Conservation (phyloP, 1,140 invertebrate genomes). For the Phthorimaea operculella region DNA sequence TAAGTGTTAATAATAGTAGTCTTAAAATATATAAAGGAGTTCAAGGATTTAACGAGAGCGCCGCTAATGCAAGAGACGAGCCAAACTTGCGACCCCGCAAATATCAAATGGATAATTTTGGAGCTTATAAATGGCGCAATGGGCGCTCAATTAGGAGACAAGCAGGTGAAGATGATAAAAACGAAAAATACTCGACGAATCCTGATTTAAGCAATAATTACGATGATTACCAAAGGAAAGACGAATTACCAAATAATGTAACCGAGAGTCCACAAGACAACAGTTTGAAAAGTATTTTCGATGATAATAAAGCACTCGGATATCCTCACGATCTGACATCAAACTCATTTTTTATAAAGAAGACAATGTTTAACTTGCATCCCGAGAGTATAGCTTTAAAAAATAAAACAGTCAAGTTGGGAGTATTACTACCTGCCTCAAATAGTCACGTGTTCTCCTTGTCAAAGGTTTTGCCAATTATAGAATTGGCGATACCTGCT, state of each 20-base stretch:
- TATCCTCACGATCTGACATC: constrained; percentile 46
- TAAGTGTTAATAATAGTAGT: constrained; percentile 52
- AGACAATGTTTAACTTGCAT: constrained; percentile 51
- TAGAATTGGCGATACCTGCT: constrained; percentile 76
- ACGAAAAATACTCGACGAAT: constrained; percentile 32
- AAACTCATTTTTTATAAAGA: constrained; percentile 49
- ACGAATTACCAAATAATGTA: constrained; percentile 29
- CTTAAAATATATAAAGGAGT: constrained; percentile 28
- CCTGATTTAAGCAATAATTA: constrained; percentile 40
- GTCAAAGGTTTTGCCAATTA: constrained; percentile 77
- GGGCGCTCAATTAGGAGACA: constrained; percentile 26
- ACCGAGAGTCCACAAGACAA: constrained; percentile 18
- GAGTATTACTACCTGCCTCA: constrained; percentile 76
- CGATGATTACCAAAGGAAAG: constrained; percentile 36
- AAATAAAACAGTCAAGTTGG: constrained; percentile 69
- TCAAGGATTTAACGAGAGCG: constrained; percentile 2
- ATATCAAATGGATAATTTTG: constrained; percentile 18
- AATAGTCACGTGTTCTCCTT: constrained; percentile 74
- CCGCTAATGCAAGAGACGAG: constrained; percentile 7
- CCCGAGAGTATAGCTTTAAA: constrained; percentile 37
- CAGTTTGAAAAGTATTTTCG: constrained; percentile 31
- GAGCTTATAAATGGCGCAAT: constrained; percentile 23
- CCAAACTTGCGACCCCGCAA: constrained; percentile 14
- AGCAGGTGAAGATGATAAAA: constrained; percentile 30
- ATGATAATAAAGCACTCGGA: constrained; percentile 64